Percentiles rank a stretch among this genome's conserved stretches.
Conservation (phyloP, 2,113 vertebrate species). For the Ailuropoda melanoleuca region DNA sequence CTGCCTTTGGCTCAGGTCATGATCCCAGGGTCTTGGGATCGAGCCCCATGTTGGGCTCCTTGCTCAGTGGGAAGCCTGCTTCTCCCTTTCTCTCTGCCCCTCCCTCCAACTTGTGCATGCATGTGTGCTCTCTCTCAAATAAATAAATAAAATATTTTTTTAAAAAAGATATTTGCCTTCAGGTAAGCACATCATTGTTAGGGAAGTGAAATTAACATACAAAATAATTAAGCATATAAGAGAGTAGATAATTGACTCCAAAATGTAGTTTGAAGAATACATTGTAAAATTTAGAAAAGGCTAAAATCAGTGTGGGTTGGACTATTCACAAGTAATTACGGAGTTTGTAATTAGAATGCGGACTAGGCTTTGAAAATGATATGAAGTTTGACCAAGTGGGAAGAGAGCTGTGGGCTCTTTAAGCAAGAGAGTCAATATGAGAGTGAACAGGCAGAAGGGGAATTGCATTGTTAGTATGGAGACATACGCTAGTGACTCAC, state of each 20-base stretch:
- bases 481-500: background rate
- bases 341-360: background rate
- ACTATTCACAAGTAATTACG: background rate
- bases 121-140: background rate
- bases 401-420: background rate
- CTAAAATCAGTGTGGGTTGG: background rate
- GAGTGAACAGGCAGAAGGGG: background rate
- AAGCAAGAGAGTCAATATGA: background rate
- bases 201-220: constrained; percentile 13
- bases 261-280: background rate
- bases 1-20: background rate
- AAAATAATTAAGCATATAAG: background rate
- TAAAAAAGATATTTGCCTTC: background rate
- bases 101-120: background rate
- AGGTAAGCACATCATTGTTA: background rate
- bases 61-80: background rate
- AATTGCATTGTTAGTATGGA: background rate
- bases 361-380: background rate
- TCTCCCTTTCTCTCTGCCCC: background rate
- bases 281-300: constrained; percentile 1
- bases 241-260: background rate
- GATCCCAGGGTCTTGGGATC: background rate
- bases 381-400: background rate
- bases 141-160: background rate
- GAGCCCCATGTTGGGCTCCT: background rate